Conservation (phyloP, 2,113 vertebrate species). For the Ariopsis seemanni region DNA sequence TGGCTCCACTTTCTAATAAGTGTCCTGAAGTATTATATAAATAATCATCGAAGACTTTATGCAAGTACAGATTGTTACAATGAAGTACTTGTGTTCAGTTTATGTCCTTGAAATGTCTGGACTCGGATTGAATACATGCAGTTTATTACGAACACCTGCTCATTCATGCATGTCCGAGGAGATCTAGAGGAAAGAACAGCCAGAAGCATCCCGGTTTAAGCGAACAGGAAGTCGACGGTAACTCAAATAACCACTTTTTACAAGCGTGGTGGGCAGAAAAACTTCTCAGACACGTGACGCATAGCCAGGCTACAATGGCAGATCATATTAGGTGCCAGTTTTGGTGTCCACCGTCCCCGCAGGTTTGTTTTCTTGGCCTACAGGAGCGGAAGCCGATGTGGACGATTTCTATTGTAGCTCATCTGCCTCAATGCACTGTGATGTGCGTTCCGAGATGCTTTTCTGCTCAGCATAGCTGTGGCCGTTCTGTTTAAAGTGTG, state of each 20-base stretch:
- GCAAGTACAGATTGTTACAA: background rate
- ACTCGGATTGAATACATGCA: background rate
- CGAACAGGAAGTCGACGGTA: background rate
- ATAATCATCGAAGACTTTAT: background rate
- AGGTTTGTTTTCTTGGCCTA: background rate
- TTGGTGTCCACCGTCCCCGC: background rate
- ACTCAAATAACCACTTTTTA: background rate
- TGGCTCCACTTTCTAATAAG: background rate
- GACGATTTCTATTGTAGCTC: background rate
- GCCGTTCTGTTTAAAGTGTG: background rate
- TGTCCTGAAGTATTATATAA: slow-evolving; percentile 13
- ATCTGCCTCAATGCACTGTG: background rate
- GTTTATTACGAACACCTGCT: background rate
- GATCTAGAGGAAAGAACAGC: background rate
- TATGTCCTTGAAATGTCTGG: background rate
- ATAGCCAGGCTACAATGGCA: background rate
- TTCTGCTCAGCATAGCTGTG: background rate
- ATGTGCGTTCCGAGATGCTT: background rate
- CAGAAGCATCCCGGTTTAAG: background rate
- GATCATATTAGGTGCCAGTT: background rate
- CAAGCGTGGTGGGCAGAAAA: background rate
- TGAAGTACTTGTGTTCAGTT: background rate
- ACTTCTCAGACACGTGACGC: background rate
- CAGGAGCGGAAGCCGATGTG: background rate
- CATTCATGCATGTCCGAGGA: background rate